Evolutionary conservation across 2,888 invertebrate species (phyloP).

Genomic region (Lasioglossum leucozonium): DNA sequence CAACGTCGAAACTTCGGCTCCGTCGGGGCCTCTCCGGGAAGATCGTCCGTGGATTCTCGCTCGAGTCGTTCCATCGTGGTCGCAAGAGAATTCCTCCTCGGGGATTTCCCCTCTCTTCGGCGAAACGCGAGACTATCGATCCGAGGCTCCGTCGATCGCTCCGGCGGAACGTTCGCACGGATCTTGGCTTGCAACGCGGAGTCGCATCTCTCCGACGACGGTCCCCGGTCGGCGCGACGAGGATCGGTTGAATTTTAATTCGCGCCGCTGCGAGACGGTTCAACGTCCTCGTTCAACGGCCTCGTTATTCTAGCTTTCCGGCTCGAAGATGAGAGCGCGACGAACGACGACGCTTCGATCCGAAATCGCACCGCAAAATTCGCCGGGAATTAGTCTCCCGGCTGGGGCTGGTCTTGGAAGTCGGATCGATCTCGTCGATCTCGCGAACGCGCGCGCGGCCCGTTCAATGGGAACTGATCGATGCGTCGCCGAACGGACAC

Average conservation of each 20-base stretch:
- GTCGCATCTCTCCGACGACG: slow-evolving; percentile 14
- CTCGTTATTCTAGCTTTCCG: background rate
- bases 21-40: background rate
- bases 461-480: slow-evolving; percentile 79
- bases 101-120: background rate
- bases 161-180: slow-evolving; percentile 46
- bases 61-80: background rate
- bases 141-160: slow-evolving; percentile 10
- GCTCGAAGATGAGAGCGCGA: background rate
- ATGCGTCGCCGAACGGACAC: slow-evolving; percentile 66
- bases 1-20: background rate
- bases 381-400: background rate
- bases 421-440: background rate
- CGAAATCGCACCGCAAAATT: slow-evolving; percentile 25
- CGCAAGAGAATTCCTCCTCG: background rate
- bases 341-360: background rate
- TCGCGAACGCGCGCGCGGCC: slow-evolving; percentile 47
- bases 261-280: background rate
- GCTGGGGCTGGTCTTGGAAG: too few species aligned
- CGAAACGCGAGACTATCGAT: background rate
- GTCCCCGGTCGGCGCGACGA: background rate
- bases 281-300: background rate
- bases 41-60: background rate
- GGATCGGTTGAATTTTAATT: background rate
- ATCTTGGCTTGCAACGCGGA: slow-evolving; percentile 41